Evolutionary conservation across 92 coral and sea anemone species (phyloP), one percentile per base, ranked within the genome.

Genomic region (Phenganax marumi): DNA sequence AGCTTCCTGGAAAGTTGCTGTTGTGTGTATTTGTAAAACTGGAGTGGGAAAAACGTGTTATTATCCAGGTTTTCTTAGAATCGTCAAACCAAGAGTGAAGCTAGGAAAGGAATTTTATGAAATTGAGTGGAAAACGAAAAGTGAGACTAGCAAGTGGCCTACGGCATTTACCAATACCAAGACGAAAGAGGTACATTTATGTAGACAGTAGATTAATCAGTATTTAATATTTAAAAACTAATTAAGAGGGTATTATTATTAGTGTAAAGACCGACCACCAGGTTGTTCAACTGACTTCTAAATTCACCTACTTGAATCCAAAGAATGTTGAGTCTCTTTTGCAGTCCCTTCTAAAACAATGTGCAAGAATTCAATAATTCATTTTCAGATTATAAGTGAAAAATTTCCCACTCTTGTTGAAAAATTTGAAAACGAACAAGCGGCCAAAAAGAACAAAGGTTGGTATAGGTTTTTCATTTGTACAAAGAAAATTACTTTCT

Each of bases 91-190:
- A 23, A 89, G 98, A 50, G 86, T 90, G 46, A 97, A 92, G 81
- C 90, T 90, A 74, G 91, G 83, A 76, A 77, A 92, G 14, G 94
- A 95, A 39, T 92, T 92, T 74, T 92, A 87, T 75, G 98, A 95
- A 77, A 90, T 95, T 24, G 80, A 81, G 73, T 95, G 98, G 98
- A 82, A 83, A 46, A 95, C 91, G 76, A 61, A 87, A 25, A 65
- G 70, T 75, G 84, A 89, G 23, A 91, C 91, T 21, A 88, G 85
- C 81, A 81, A 83, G 52, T 90, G 97, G 60, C 87, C 89, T 11
- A 23, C 79, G 55, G 68, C 84, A 12, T 95, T 95, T 83, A 87
- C 80, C 48, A 91, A 93, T 43, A 82, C 90, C 21, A 93, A 95
- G 73, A 76, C 89, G 12, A 90, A 88, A 92, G 73, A 83, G 85